Conservation (phyloP, 2,113 vertebrate genomes). For the Thunnus thynnus region DNA sequence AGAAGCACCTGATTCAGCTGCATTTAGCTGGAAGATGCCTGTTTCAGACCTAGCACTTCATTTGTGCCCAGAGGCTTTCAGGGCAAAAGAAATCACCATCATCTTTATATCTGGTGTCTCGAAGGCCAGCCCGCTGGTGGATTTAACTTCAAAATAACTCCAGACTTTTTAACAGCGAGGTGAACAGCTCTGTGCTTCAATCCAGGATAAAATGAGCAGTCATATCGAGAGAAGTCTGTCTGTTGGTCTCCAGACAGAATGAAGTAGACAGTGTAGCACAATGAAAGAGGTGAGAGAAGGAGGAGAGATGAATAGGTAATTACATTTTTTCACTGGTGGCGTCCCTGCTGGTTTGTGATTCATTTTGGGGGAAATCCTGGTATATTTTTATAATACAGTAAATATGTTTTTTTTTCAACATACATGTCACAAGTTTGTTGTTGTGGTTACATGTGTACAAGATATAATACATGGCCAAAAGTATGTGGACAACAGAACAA, state of each 20-base stretch:
- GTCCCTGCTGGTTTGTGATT: conserved; percentile 12
- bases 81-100: neutral
- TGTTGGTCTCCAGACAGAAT: conserved; percentile 30
- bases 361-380: neutral
- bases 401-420: neutral
- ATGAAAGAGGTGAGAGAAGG: conserved; percentile 11
- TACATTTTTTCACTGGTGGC: conserved; percentile 23
- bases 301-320: conserved; percentile 47
- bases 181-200: conserved; percentile 2
- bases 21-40: no score
- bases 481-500: no score
- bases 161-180: neutral
- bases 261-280: conserved; percentile 11
- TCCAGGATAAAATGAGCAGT: conserved; percentile 30
- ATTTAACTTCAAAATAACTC: conserved; percentile 23
- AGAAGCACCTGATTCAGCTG: no score
- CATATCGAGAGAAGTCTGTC: neutral
- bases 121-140: neutral
- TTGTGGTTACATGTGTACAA: no score
- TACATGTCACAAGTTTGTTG: no score
- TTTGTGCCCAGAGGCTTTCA: neutral
- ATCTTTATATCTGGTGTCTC: neutral
- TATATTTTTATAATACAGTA: neutral
- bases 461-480: no score
- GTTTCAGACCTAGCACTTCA: neutral